Evolutionary conservation across 2,888 invertebrate species (phyloP), one percentile per base, ranked within the genome.

Genomic region (Calliphora vomitoria): DNA sequence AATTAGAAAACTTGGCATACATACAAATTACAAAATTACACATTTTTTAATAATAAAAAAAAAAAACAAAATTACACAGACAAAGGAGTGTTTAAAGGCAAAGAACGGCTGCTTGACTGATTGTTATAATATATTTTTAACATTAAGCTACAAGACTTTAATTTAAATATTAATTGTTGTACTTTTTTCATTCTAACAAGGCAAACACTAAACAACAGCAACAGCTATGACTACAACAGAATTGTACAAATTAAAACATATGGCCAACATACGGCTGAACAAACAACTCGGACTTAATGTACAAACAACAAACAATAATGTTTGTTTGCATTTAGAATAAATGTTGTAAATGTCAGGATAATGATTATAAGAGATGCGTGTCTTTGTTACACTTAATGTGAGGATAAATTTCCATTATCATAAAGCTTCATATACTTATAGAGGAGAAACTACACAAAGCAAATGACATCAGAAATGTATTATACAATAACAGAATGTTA

Each of bases 401-500:
- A 55, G 18, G 31, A 41, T 31, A 20, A 60, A 41, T 71, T 47
- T 38, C 15, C 47, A 76, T 60, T 53, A 60, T 72, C 55, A 25
- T 35, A 47, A 35, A 53, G 47, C 50, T 35, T 25, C 64, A 35
- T 47, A n/a, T n/a, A n/a, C n/a, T 11, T 50, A 44, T 47, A 55
- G 8, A 25, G 20, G 35, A 31, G n/a, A 38, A 66, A 58, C 55
- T 55, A 15, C 15, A 25, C n/a, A 38, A 35, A 35, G 18, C 18
- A 62, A 60, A 78, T 78, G 78, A 71, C 71, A 64, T 84, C 71
- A 72, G 47, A 50, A 41, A 20, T 71, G 20, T 50, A 15, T 31
- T 58, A 31, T 6, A 55, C 25, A 44, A 55, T 44, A 66, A 35
- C n/a, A 58, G 13, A 79, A 44, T 66, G n/a, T 58, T 68, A 68